These are phyloP conservation scores for Leptogaster cylindrica DNA, from an alignment of 2,888 invertebrate genomes.

Conservation along the genomic window DNA sequence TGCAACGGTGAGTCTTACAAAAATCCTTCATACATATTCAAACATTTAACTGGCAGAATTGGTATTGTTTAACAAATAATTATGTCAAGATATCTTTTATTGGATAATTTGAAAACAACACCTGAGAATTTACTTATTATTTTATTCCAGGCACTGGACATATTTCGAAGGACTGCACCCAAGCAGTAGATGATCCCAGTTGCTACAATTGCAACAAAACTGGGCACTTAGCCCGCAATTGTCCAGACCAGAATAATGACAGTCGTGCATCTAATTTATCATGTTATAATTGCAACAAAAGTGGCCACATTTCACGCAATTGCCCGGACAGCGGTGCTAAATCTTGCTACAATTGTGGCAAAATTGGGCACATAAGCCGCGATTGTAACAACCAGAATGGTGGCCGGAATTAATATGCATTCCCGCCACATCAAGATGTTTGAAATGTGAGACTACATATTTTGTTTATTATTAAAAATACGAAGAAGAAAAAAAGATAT, in stretches of 20 bases:
- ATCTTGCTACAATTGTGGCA: conserved; percentile 92
- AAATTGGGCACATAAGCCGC: conserved; percentile 88
- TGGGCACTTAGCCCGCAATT: conserved; percentile 91
- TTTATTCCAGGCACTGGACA: conserved; percentile 74
- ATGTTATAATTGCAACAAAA: conserved; percentile 95
- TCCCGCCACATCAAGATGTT: conserved; percentile 10
- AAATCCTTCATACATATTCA: too few species aligned
- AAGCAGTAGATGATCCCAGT: conserved; percentile 80
- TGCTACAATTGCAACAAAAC: conserved; percentile 85
- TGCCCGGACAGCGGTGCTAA: conserved; percentile 79
- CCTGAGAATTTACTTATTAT: neutral
- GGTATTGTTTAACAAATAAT: too few species aligned
- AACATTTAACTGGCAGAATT: neutral
- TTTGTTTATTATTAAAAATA: conserved; percentile 34
- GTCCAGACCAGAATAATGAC: conserved; percentile 67
- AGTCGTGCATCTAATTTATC: conserved; percentile 64
- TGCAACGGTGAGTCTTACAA: conserved; percentile 57
- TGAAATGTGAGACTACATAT: conserved; percentile 26
- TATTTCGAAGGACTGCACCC: conserved; percentile 91
- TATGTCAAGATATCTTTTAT: too few species aligned
- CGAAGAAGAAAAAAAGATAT: conserved; percentile 40
- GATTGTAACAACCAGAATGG: conserved; percentile 85
- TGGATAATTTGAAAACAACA: too few species aligned
- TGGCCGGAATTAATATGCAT: conserved; percentile 57
- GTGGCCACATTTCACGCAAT: conserved; percentile 88